Evolutionary conservation across 2,113 vertebrate genomes (phyloP), one percentile per base, ranked within the genome.

Genomic region (Paramormyrops kingsleyae): DNA sequence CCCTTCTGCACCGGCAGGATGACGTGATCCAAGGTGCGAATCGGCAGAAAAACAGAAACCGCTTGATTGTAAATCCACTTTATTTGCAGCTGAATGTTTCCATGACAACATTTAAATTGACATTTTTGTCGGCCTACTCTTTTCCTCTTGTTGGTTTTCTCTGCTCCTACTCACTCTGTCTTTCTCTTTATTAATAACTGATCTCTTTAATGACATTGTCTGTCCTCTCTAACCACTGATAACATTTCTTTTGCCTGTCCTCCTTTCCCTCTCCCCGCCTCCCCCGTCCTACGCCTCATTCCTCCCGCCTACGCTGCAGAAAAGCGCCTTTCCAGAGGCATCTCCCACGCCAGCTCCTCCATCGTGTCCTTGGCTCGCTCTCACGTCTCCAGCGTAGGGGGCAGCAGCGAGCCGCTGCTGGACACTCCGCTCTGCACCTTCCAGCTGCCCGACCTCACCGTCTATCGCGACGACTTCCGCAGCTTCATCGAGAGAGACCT

Each of bases 341-440:
- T 99, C 88, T 99, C 98, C 89, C 98, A 99, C 1, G 98, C 98
- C 93, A 99, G 98, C 92, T 99, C 98, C 12, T 97, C 97, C 94
- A 98, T 99, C 24, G 97, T 99, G 90, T 99, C 98, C 24, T 91
- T 99, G 95, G 97, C 98, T 0, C 98, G 98, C 0, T 98, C 97
- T 21, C 98, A 99, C 0, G 97, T 99, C 90, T 98, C 97, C 92
- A 97, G 95, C 95, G 97, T 96, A 0, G 80, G 89, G 35, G 96
- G 94, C n/a, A 93, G 92, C 90, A 94, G 84, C 2, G 98, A 99
- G 35, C 96, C 96, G 0, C 96, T 98, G 21, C 95, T 98, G 95
- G 98, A 99, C 95, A 99, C 96, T 88, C 99, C 99, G 3, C 93
- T 99, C 87, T 99, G 97, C 96, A 99, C 99, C 91, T 99, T 99